Conservation (phyloP, 2,113 vertebrate genomes). For the Cyanocitta stelleri region DNA sequence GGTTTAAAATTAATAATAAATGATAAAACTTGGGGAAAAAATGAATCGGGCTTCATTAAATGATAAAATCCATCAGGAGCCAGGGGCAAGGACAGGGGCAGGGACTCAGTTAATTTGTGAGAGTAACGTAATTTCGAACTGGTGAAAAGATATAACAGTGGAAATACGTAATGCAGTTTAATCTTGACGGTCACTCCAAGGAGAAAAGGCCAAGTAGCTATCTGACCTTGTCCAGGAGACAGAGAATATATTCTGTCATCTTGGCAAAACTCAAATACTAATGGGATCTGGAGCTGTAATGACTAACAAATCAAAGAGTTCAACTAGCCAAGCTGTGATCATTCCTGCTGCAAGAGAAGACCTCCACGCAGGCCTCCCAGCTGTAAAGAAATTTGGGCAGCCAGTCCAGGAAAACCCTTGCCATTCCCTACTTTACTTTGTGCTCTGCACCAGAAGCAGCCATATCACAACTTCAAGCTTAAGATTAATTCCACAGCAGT, state of each 20-base stretch:
- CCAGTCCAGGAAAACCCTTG: not conserved
- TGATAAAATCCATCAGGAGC: conserved; percentile 75
- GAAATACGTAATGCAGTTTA: not conserved
- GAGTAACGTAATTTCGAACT: conserved; percentile 69
- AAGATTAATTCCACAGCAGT: not conserved
- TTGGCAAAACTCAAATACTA: not conserved
- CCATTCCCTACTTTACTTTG: not conserved
- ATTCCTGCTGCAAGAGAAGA: not conserved
- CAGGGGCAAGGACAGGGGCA: conserved; percentile 70
- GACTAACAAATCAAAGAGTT: not conserved
- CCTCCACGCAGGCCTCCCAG: not conserved
- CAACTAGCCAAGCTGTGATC: not conserved
- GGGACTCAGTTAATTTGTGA: conserved; percentile 73
- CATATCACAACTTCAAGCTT: not conserved
- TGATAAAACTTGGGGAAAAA: conserved; percentile 64
- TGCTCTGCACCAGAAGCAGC: not conserved
- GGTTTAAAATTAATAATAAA: conserved; percentile 64
- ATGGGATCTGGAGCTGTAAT: conserved; percentile 22
- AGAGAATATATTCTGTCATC: not conserved
- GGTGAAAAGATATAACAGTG: conserved; percentile 58
- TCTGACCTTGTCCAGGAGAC: conserved; percentile 10
- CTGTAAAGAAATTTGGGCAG: not conserved
- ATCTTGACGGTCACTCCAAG: conserved; percentile 61
- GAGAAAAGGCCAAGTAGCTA: conserved; percentile 46
- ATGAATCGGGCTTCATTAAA: conserved; percentile 74